Evolutionary conservation across 2,797 vertebrate species (phyloP), one percentile per base, ranked within the genome.

Genomic region (Acipenser ruthenus): DNA sequence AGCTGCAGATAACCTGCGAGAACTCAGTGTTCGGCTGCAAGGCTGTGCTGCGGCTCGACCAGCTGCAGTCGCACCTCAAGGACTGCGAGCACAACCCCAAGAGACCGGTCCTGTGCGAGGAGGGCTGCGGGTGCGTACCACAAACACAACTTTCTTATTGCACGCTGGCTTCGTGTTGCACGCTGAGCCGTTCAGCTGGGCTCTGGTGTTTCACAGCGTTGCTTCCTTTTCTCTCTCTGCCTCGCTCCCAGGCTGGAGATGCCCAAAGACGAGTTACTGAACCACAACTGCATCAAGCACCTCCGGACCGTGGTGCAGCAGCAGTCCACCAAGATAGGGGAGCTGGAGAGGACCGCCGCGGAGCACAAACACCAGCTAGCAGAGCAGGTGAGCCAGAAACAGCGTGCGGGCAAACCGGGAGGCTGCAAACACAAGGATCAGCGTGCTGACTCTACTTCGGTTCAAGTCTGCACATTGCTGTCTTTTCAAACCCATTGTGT

Each of bases 41-140:
- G 1, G 96, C 95, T 1, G 90, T 96, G 0, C 90, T 98, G 73
- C 89, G 96, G 4, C 92, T 99, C 3, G 96, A 98, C 84, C 96
- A 95, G 90, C 93, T 99, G 66, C 93, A 91, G 87, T 93, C 96
- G 6, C 96, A 99, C 83, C 94, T 99, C 74, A 95, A 92, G 55
- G 96, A 99, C 87, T 99, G 96, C 74, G 92, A 99, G 82, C 94
- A 99, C 89, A 99, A 99, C 81, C 96, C 96, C 63, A 99, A 99
- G 82, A 88, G 95, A 75, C 95, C 96, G 0, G 94, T 99, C 67
- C 95, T 92, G 72, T 99, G 96, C 70, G 95, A 95, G 76, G 94
- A 96, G 79, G 96, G 96, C 60, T 99, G 96, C 11, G 96, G 96
- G 96, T 98, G 78, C 93, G 95, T 76, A 53, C 51, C 51, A 2